A percentile compares a stretch with the other conserved stretches of the same genome.
These are phyloP conservation scores for Papilio demoleus DNA, from an alignment of 2,888 invertebrate genomes.

Conservation along the genomic window DNA sequence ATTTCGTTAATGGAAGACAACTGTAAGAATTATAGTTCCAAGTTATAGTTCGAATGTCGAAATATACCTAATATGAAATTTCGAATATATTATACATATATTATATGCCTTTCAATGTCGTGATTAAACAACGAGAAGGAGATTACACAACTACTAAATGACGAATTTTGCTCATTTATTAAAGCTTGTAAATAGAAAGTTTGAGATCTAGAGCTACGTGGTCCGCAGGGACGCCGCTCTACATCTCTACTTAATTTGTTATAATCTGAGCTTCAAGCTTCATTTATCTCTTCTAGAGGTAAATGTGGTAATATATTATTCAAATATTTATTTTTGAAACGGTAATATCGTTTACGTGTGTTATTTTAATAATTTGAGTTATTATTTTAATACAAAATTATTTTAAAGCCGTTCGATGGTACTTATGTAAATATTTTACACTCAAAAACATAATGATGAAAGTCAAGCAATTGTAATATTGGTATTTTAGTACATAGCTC, in stretches of 20 bases:
- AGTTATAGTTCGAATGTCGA: no score
- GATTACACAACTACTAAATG: not conserved
- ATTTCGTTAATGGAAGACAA: no score
- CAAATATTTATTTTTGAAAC: no score
- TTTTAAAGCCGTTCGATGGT: not conserved
- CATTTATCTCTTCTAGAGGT: not conserved
- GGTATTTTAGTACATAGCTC: not conserved
- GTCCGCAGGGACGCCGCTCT: not conserved
- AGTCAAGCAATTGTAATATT: not conserved
- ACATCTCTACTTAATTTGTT: constrained; percentile 8
- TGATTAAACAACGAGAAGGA: no score
- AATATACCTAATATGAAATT: no score
- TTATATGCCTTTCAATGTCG: no score
- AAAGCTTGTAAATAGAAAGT: not conserved
- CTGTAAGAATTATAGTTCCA: no score
- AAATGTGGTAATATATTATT: not conserved
- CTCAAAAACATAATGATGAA: not conserved
- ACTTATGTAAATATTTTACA: not conserved
- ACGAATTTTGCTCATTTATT: not conserved
- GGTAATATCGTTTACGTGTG: no score
- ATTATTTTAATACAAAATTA: no score
- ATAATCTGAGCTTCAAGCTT: not conserved
- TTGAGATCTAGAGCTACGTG: not conserved
- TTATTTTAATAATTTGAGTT: no score
- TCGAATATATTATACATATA: no score